A percentile compares a stretch with the other conserved stretches of the same genome.
phyloP scores from a whole-genome alignment of 2,888 invertebrate species.

The Mesorhabditis spiculigera region DNA sequence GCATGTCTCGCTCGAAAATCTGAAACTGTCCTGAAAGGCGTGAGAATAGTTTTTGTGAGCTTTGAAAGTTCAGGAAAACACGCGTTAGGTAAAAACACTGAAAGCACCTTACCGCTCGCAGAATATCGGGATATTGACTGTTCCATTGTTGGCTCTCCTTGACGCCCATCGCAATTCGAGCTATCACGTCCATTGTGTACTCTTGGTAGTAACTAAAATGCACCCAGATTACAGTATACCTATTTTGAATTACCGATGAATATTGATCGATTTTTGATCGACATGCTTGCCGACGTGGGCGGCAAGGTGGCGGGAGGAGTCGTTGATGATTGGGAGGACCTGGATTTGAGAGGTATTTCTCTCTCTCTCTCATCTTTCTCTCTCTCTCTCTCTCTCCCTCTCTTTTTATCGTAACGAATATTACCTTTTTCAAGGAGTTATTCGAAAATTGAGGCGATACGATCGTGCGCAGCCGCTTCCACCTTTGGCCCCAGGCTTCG shows the following conservation, averaged over 20 bases:
- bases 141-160: slow-evolving; percentile 24
- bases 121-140: slow-evolving; percentile 16
- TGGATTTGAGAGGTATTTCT: too few species aligned
- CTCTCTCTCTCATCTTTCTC: too few species aligned
- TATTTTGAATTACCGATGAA: slow-evolving; percentile 17
- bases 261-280: slow-evolving; percentile 25
- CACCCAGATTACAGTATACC: neutral
- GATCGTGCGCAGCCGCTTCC: slow-evolving; percentile 64
- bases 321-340: too few species aligned
- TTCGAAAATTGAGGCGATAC: slow-evolving; percentile 63
- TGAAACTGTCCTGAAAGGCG: neutral
- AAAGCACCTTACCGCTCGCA: slow-evolving; percentile 16
- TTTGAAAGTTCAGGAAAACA: too few species aligned
- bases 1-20: neutral
- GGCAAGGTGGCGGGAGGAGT: slow-evolving; percentile 23
- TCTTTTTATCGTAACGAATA: neutral
- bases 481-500: too few species aligned
- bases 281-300: slow-evolving; percentile 17
- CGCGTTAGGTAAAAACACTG: too few species aligned
- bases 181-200: slow-evolving; percentile 36
- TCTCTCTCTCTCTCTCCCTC: too few species aligned
- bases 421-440: slow-evolving; percentile 31
- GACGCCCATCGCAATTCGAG: slow-evolving; percentile 35
- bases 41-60: too few species aligned
- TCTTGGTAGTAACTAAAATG: slow-evolving; percentile 32